These are phyloP conservation scores for Oscheius sp. DNA, from an alignment of 1,140 invertebrate genomes.

Conservation along the genomic window DNA sequence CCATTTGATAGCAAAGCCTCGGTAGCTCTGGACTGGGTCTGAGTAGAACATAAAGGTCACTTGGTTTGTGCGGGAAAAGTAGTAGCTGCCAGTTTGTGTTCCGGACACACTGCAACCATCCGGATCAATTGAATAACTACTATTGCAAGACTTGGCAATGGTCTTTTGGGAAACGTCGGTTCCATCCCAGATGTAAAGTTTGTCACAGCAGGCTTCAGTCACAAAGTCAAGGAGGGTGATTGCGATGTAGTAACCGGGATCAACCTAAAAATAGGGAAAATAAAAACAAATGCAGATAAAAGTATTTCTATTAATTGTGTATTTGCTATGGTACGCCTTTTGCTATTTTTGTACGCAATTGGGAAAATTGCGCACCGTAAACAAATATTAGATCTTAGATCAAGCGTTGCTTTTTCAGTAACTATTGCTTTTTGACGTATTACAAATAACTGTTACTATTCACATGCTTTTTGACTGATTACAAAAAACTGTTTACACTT, in stretches of 20 bases:
- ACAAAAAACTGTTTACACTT: too few relatives aligned
- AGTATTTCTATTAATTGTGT: too few relatives aligned
- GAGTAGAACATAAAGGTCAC: conserved; percentile 4
- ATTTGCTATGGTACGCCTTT: too few relatives aligned
- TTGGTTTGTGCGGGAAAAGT: background rate
- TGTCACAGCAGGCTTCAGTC: conserved; percentile 3
- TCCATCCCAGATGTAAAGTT: conserved; percentile 10
- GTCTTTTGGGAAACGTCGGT: background rate
- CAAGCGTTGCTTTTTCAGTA: too few relatives aligned
- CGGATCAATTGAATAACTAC: background rate
- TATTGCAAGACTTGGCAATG: background rate
- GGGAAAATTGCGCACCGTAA: too few relatives aligned
- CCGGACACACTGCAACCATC: conserved; percentile 3
- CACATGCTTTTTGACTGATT: too few relatives aligned
- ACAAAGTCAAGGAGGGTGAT: conserved; percentile 6
- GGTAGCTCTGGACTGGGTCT: background rate
- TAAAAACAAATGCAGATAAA: too few relatives aligned
- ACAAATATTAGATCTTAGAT: too few relatives aligned
- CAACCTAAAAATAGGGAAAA: conserved; percentile 1
- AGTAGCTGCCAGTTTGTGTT: background rate
- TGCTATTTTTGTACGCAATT: too few relatives aligned
- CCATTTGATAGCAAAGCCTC: conserved; percentile 14
- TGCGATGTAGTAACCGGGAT: background rate
- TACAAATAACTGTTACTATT: too few relatives aligned
- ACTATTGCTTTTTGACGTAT: too few relatives aligned